Percentiles rank a stretch among this genome's conserved stretches.
Conservation (phyloP, 2,797 vertebrate species). For the Danio aesculapii region DNA sequence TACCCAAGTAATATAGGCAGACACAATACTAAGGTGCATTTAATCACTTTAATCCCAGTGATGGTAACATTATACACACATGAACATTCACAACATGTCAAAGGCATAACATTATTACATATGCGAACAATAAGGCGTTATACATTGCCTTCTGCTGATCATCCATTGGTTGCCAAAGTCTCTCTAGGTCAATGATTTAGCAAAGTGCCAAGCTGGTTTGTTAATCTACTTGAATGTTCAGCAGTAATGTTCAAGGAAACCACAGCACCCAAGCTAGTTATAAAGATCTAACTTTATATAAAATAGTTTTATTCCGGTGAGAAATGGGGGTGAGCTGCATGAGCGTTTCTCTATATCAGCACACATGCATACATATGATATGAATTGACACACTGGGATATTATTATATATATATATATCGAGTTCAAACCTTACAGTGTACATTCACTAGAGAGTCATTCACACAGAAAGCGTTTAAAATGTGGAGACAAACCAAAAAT, state of each 20-base stretch:
- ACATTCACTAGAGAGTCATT: neutral
- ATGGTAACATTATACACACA: conserved; percentile 1
- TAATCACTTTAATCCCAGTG: conserved; percentile 35
- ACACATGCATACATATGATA: conserved; percentile 5
- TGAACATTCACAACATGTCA: conserved; percentile 40
- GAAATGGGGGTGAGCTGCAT: neutral
- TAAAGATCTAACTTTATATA: conserved; percentile 6
- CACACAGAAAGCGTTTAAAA: conserved; percentile 7
- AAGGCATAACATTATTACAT: conserved; percentile 33
- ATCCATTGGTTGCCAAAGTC: neutral
- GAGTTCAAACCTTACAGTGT: neutral
- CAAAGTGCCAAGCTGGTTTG: neutral
- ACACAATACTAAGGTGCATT: conserved; percentile 30
- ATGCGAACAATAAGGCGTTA: conserved; percentile 16
- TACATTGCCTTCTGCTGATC: neutral
- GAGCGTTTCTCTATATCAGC: neutral
- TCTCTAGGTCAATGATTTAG: neutral
- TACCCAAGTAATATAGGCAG: neutral
- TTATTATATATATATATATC: neutral
- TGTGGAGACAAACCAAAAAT: neutral
- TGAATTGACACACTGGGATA: neutral
- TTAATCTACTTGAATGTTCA: neutral
- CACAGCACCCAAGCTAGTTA: conserved; percentile 9
- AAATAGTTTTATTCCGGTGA: neutral
- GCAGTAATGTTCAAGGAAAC: conserved; percentile 4